Evolutionary conservation across 1,140 invertebrate genomes (phyloP).

Genomic region (Homarus americanus): DNA sequence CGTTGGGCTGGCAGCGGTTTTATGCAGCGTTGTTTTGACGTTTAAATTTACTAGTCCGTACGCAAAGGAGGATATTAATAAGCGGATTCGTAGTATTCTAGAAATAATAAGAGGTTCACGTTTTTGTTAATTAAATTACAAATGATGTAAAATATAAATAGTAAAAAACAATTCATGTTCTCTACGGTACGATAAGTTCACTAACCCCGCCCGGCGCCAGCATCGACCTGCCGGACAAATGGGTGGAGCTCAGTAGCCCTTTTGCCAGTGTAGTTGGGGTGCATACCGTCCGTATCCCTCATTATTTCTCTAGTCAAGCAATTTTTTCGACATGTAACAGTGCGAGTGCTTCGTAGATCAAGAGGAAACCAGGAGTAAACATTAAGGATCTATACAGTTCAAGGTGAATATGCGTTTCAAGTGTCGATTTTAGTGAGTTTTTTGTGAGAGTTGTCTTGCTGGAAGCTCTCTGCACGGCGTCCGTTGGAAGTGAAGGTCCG

Average conservation of each 20-base stretch:
- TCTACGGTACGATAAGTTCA: slow-evolving; percentile 15
- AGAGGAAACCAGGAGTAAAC: slow-evolving; percentile 38
- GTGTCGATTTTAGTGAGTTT: background rate
- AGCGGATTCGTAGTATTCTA: no score
- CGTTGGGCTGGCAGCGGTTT: background rate
- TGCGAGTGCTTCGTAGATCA: slow-evolving; percentile 36
- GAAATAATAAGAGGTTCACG: background rate
- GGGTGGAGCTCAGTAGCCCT: slow-evolving; percentile 43
- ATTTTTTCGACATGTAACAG: slow-evolving; percentile 52
- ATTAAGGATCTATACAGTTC: slow-evolving; percentile 18
- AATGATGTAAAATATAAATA: background rate
- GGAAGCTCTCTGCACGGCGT: slow-evolving; percentile 20
- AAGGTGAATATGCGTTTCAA: slow-evolving; percentile 44
- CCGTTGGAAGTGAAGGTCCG: slow-evolving; percentile 22
- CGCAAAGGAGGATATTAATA: no score
- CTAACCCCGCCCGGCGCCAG: slow-evolving; percentile 46
- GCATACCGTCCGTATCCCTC: background rate
- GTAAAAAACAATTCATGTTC: background rate
- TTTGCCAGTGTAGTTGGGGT: slow-evolving; percentile 14
- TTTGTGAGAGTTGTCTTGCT: background rate
- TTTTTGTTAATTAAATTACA: background rate
- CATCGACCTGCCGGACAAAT: slow-evolving; percentile 58
- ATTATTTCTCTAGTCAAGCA: slow-evolving; percentile 37
- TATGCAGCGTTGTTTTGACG: background rate
- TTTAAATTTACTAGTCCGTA: background rate